Conservation (phyloP, 1,140 invertebrate genomes). For the Psilanteris sp. region DNA sequence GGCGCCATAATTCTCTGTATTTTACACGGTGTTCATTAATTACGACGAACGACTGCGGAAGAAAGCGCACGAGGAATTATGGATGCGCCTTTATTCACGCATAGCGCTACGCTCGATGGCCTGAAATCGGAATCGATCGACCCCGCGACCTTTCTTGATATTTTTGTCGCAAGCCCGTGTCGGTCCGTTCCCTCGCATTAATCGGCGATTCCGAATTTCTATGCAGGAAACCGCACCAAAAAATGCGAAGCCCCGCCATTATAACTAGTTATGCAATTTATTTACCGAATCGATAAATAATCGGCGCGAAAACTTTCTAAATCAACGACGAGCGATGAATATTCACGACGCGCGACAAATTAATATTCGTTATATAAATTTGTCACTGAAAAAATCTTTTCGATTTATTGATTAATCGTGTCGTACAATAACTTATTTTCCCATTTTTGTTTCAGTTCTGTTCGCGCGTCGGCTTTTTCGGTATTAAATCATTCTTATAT, state of each 20-base stretch:
- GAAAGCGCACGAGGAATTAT: slow-evolving; percentile 73
- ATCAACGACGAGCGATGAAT: slow-evolving; percentile 17
- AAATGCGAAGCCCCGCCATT: slow-evolving; percentile 23
- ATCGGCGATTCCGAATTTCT: no score
- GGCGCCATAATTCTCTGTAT: slow-evolving; percentile 74
- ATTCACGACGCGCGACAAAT: slow-evolving; percentile 22
- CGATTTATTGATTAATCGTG: slow-evolving; percentile 2
- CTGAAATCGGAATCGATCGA: slow-evolving; percentile 57
- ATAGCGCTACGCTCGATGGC: slow-evolving; percentile 54
- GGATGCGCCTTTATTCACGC: slow-evolving; percentile 72
- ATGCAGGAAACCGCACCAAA: no score
- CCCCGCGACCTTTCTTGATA: slow-evolving; percentile 17
- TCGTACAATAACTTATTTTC: no score
- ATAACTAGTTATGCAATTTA: slow-evolving; percentile 16
- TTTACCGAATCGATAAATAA: slow-evolving; percentile 27
- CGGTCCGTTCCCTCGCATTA: no score
- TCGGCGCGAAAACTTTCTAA: slow-evolving; percentile 35
- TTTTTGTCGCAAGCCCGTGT: slow-evolving; percentile 52
- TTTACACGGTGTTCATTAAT: slow-evolving; percentile 75
- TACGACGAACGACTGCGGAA: slow-evolving; percentile 62
- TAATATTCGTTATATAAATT: slow-evolving; percentile 14
- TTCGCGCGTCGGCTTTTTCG: no score
- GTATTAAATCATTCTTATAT: neutral
- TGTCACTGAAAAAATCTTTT: slow-evolving; percentile 14
- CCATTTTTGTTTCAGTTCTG: no score